phyloP scores from a whole-genome alignment of 2,797 vertebrate genomes.

The Petrocephalus sullivani region DNA sequence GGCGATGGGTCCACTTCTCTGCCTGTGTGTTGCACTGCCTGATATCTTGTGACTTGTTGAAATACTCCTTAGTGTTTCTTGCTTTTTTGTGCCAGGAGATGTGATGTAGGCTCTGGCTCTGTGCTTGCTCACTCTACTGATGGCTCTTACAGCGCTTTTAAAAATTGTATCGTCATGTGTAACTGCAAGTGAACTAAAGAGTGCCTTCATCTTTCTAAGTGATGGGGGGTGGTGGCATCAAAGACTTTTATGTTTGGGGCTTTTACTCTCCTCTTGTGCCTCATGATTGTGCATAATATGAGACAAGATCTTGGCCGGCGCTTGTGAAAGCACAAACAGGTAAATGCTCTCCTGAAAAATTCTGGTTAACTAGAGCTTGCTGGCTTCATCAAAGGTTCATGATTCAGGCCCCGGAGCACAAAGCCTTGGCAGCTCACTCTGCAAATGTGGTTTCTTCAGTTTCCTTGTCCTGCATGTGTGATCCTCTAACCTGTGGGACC shows the following conservation, averaged over 20 bases:
- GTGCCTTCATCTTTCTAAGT: neutral
- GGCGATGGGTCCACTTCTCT: neutral
- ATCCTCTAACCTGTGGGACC: constrained; percentile 20
- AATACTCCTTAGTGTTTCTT: neutral
- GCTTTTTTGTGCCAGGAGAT: neutral
- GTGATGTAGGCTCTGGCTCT: neutral
- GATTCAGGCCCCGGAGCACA: neutral
- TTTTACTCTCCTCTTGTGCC: neutral
- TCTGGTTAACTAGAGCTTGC: neutral
- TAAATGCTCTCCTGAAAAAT: neutral
- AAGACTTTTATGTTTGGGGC: neutral
- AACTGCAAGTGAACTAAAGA: neutral
- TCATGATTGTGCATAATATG: neutral
- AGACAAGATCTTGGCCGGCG: neutral
- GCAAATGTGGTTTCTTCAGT: neutral
- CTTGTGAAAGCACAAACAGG: neutral
- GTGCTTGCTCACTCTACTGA: neutral
- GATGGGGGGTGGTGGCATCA: neutral
- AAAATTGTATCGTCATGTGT: neutral
- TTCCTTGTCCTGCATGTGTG: neutral
- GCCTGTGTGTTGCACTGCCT: neutral
- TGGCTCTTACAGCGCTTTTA: neutral
- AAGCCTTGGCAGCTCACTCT: neutral
- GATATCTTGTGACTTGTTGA: neutral
- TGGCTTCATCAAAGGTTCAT: neutral